phyloP scores from a whole-genome alignment of 1,140 invertebrate species.

The Teleopsis dalmanni region DNA sequence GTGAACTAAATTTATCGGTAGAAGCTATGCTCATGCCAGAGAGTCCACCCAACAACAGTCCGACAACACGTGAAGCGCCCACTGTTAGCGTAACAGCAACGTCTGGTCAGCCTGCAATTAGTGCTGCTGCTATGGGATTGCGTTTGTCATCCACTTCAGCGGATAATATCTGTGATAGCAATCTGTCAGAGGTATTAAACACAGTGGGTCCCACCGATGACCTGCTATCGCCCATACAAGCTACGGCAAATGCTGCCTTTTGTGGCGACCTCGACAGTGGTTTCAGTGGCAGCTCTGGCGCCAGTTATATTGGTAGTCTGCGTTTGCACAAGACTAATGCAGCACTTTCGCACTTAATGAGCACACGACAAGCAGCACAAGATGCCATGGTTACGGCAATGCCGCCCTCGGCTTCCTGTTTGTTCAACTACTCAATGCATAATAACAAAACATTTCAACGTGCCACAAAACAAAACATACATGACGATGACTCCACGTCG shows the following conservation, averaged over 20 bases:
- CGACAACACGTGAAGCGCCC: slow-evolving; percentile 37
- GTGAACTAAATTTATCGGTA: slow-evolving; percentile 76
- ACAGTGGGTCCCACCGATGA: slow-evolving; percentile 59
- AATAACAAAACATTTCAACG: slow-evolving; percentile 36
- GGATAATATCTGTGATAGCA: slow-evolving; percentile 39
- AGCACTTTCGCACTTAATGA: slow-evolving; percentile 25
- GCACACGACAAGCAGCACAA: slow-evolving; percentile 24
- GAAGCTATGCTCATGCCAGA: slow-evolving; percentile 81
- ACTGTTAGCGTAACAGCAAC: slow-evolving; percentile 43
- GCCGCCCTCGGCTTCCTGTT: slow-evolving; percentile 1
- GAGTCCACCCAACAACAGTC: slow-evolving; percentile 32
- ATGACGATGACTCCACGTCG: slow-evolving; percentile 8
- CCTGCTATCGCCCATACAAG: slow-evolving; percentile 53
- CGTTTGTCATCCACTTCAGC: slow-evolving; percentile 31
- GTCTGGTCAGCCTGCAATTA: slow-evolving; percentile 26
- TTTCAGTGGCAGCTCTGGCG: slow-evolving; percentile 68
- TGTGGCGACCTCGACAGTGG: slow-evolving; percentile 67
- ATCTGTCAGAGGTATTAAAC: slow-evolving; percentile 45
- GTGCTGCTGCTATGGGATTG: neutral
- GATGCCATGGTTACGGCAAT: neutral
- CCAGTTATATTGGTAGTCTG: slow-evolving; percentile 63
- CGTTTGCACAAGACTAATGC: slow-evolving; percentile 48
- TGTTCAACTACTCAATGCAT: slow-evolving; percentile 20
- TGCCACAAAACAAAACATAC: slow-evolving; percentile 4
- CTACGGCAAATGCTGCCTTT: slow-evolving; percentile 15